Percentiles rank a stretch among this genome's conserved stretches.
Evolutionary conservation across 2,797 vertebrate genomes (phyloP).

Genomic region (Hypotaenidia okinawae): DNA sequence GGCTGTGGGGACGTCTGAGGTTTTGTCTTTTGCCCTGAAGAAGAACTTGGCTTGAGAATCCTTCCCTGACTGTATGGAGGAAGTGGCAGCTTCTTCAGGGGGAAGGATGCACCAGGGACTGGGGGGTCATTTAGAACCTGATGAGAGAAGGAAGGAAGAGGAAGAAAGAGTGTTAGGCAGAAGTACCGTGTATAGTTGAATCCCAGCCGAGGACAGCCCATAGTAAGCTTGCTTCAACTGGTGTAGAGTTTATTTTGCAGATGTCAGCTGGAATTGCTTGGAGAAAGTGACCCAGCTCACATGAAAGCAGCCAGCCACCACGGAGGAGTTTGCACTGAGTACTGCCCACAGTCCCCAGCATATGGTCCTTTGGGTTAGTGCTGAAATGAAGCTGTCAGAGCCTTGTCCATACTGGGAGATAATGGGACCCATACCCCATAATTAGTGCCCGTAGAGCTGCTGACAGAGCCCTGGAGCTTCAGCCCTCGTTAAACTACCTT

Average conservation of each 20-base stretch:
- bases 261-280: neutral
- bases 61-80: neutral
- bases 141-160: neutral
- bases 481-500: neutral
- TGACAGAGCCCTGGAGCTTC: conserved; percentile 51
- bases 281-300: neutral
- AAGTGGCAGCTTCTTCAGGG: neutral
- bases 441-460: conserved; percentile 30
- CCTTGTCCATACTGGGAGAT: neutral
- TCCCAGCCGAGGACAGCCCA: neutral
- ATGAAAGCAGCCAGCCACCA: neutral
- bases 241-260: neutral
- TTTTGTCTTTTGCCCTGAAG: neutral
- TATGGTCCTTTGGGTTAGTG: neutral
- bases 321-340: neutral
- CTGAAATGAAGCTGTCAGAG: conserved; percentile 37
- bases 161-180: neutral
- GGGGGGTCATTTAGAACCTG: neutral
- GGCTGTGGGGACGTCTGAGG: neutral
- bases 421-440: conserved; percentile 28
- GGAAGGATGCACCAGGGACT: neutral
- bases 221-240: neutral
- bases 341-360: neutral
- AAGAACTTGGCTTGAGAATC: neutral
- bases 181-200: neutral